Evolutionary conservation across 2,888 invertebrate genomes (phyloP).

Genomic region (Scaptomyza reducta): DNA sequence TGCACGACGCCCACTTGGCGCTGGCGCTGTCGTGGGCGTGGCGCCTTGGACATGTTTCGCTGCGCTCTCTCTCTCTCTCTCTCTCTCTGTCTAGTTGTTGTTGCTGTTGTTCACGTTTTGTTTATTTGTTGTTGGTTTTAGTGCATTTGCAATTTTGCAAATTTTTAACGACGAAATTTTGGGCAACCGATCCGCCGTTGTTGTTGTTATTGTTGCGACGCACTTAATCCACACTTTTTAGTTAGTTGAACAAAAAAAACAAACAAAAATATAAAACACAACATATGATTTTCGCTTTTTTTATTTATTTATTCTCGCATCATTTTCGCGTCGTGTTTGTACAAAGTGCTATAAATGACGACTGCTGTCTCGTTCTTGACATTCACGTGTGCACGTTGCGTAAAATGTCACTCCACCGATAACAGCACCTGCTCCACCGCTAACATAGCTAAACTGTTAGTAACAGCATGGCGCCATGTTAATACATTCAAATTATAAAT

Average conservation of each 20-base stretch:
- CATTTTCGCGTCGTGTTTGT: constrained; percentile 42
- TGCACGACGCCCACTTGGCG: constrained; percentile 36
- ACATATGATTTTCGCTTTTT: constrained; percentile 14
- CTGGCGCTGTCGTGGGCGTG: constrained; percentile 44
- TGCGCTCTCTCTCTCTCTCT: background rate
- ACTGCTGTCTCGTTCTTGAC: constrained; percentile 31
- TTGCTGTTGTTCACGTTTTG: constrained; percentile 29
- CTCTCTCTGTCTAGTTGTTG: background rate
- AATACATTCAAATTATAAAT: constrained; percentile 6
- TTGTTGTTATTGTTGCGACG: constrained; percentile 3
- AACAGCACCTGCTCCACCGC: constrained; percentile 18
- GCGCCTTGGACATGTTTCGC: constrained; percentile 73
- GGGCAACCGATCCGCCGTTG: constrained; percentile 10
- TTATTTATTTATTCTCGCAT: constrained; percentile 39
- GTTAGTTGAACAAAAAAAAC: constrained; percentile 2
- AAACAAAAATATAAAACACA: constrained; percentile 3
- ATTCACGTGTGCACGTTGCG: constrained; percentile 36
- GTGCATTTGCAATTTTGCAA: constrained; percentile 3
- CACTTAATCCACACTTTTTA: constrained; percentile 18
- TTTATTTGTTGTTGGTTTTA: constrained; percentile 36
- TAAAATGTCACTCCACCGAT: constrained; percentile 7
- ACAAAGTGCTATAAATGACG: constrained; percentile 38
- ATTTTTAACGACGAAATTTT: constrained; percentile 11
- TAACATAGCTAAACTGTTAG: constrained; percentile 2
- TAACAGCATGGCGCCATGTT: background rate